Evolutionary conservation across 2,113 vertebrate species (phyloP).

Genomic region (Mastomys coucha): DNA sequence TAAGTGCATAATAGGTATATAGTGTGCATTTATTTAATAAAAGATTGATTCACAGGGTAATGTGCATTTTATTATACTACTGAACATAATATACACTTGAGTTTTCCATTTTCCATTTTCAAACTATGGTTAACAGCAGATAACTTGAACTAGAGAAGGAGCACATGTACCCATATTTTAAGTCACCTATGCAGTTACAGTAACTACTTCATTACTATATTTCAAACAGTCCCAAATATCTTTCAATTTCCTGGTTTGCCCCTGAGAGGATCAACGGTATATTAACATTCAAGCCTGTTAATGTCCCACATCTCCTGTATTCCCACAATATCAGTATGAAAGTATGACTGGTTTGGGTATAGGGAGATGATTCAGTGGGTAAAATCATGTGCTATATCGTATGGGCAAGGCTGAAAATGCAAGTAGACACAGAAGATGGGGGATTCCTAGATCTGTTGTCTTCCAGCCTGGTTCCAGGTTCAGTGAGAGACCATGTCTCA

Average conservation of each 20-base stretch:
- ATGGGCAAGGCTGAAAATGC: not conserved
- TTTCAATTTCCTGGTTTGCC: not conserved
- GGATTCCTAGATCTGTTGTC: not conserved
- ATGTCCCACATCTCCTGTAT: not conserved
- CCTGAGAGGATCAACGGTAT: not conserved
- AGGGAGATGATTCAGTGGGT: not conserved
- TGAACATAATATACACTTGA: not conserved
- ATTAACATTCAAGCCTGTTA: not conserved
- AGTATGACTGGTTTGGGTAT: not conserved
- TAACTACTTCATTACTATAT: not conserved
- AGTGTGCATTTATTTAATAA: not conserved
- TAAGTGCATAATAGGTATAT: not conserved
- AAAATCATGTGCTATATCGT: not conserved
- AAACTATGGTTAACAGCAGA: not conserved
- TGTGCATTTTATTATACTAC: not conserved
- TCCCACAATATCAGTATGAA: not conserved
- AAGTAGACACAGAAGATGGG: not conserved
- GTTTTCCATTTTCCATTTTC: not conserved
- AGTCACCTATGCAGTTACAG: not conserved
- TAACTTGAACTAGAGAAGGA: not conserved
- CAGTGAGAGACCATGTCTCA: not conserved
- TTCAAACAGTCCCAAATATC: not conserved
- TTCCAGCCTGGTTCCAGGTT: not conserved
- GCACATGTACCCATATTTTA: not conserved
- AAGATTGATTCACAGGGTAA: not conserved